A percentile compares a stretch with the other conserved stretches of the same genome.
These are phyloP conservation scores for Pseudococcus jackbeardsleyi DNA, from an alignment of 2,888 invertebrate species.

Conservation along the genomic window DNA sequence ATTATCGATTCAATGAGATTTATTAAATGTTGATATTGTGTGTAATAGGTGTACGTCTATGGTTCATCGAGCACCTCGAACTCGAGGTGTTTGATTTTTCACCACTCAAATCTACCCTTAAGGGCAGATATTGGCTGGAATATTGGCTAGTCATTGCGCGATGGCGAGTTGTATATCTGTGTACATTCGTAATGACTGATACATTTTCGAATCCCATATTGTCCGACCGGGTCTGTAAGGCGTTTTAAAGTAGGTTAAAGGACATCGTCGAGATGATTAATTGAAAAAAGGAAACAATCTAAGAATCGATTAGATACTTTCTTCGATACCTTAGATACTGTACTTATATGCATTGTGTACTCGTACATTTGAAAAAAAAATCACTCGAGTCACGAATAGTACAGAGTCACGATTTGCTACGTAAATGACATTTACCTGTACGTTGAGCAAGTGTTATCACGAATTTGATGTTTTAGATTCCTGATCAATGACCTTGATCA, in stretches of 20 bases:
- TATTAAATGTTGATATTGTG: neutral
- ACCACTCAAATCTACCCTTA: neutral
- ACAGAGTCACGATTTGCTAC: constrained; percentile 28
- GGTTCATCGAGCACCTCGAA: neutral
- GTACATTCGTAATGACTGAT: constrained; percentile 12
- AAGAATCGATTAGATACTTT: constrained; percentile 35
- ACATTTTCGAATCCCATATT: constrained; percentile 15
- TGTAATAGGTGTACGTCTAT: neutral
- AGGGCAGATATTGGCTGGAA: neutral
- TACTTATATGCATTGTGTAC: neutral
- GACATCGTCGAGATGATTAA: constrained; percentile 32
- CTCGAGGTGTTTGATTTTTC: constrained; percentile 25
- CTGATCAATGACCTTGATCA: constrained; percentile 45
- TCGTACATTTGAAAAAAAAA: neutral
- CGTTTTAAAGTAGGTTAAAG: constrained; percentile 48
- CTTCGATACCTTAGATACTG: neutral
- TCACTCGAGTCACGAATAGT: constrained; percentile 20
- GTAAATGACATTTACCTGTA: neutral
- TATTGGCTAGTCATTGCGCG: neutral
- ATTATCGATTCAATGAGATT: constrained; percentile 33
- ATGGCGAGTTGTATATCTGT: no score
- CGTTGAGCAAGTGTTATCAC: constrained; percentile 40
- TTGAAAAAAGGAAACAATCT: constrained; percentile 50
- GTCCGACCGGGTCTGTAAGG: constrained; percentile 17
- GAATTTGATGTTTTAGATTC: constrained; percentile 39